Conservation (phyloP, 2,113 vertebrate genomes). For the Pygoscelis adeliae region DNA sequence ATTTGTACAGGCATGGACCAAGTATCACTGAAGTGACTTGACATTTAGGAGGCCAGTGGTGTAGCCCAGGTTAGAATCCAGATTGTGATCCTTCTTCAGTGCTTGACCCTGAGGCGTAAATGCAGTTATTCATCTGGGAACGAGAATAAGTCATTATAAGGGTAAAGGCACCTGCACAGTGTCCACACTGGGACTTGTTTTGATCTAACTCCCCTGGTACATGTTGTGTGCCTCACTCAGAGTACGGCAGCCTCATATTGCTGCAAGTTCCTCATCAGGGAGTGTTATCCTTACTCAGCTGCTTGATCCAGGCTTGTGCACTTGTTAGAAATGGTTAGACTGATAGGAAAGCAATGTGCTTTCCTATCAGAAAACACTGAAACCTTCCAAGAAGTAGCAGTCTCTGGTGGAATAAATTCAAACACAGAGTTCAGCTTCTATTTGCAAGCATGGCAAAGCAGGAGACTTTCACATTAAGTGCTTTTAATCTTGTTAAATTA, state of each 20-base stretch:
- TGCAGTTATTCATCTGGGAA: neutral
- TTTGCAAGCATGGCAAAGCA: neutral
- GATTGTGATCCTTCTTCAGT: neutral
- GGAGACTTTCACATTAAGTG: neutral
- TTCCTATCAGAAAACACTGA: neutral
- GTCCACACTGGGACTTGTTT: neutral
- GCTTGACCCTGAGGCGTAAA: neutral
- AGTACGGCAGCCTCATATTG: neutral
- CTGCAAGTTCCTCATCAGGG: neutral
- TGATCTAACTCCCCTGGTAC: neutral
- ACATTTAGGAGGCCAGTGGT: neutral
- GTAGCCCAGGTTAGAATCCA: neutral
- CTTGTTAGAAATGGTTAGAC: neutral
- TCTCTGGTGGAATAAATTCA: neutral
- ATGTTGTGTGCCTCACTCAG: neutral
- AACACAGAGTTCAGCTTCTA: neutral
- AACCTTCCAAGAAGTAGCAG: neutral
- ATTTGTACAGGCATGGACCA: neutral
- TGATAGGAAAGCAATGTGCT: neutral
- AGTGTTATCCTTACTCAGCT: neutral
- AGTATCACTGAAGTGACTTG: neutral
- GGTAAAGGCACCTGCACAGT: neutral
- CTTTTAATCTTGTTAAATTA: conserved; percentile 1
- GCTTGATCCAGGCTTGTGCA: neutral
- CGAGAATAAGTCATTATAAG: neutral